Conservation (phyloP, 2,888 invertebrate species). For the Mechanitis mazaeus region DNA sequence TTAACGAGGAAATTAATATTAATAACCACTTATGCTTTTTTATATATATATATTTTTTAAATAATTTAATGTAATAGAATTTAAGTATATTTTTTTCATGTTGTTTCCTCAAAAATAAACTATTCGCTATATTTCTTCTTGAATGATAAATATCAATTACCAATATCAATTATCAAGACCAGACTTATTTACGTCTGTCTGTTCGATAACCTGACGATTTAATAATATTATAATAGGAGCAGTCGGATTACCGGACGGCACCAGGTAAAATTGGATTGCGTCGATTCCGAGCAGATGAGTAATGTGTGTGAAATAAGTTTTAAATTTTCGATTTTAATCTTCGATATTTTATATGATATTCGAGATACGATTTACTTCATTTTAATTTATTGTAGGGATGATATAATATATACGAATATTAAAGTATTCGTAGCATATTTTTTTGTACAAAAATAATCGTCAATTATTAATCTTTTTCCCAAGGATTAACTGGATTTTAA, state of each 20-base stretch:
- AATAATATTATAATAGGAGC: conserved; percentile 21
- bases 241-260: conserved; percentile 7
- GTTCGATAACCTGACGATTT: conserved; percentile 16
- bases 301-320: conserved; percentile 25
- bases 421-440: too few relatives aligned
- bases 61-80: too few relatives aligned
- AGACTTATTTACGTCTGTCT: background rate
- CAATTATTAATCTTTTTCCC: too few relatives aligned
- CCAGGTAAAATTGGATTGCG: conserved; percentile 18
- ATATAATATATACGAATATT: background rate
- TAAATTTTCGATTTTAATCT: conserved; percentile 22
- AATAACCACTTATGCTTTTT: too few relatives aligned
- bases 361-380: conserved; percentile 10
- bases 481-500: too few relatives aligned
- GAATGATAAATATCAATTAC: too few relatives aligned
- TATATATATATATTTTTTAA: too few relatives aligned
- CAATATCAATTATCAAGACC: background rate
- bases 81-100: too few relatives aligned
- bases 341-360: conserved; percentile 7
- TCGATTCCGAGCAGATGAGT: conserved; percentile 14
- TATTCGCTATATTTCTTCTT: background rate
- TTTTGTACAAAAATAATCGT: too few relatives aligned
- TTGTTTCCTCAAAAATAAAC: too few relatives aligned
- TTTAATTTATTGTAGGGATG: conserved; percentile 6
- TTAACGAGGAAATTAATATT: too few relatives aligned